These are phyloP conservation scores for Epistrophella euchroma DNA, from an alignment of 2,888 invertebrate genomes.

Conservation along the genomic window DNA sequence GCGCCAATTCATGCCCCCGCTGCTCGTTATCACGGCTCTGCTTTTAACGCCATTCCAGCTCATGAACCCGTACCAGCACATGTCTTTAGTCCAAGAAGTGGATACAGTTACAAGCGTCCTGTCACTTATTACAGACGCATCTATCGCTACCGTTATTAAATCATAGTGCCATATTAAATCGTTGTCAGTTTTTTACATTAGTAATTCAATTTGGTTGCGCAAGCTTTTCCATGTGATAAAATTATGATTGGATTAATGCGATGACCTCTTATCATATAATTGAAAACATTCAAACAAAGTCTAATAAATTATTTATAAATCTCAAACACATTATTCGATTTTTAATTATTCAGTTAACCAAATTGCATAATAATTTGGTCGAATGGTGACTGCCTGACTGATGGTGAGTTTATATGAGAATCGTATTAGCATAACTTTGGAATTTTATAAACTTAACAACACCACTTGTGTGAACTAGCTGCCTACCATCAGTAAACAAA, in stretches of 20 bases:
- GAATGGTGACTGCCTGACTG: too few relatives aligned
- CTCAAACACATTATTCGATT: conserved; percentile 1
- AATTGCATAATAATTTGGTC: conserved; percentile 5
- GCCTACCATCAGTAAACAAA: background rate
- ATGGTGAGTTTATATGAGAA: background rate
- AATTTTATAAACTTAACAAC: background rate
- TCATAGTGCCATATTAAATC: background rate
- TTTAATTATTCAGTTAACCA: conserved; percentile 27
- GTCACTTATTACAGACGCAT: conserved; percentile 80
- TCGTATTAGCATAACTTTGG: conserved; percentile 11
- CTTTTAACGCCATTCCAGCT: conserved; percentile 40
- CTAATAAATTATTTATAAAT: conserved; percentile 73
- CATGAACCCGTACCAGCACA: conserved; percentile 69
- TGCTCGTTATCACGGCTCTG: conserved; percentile 52
- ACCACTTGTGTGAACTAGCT: background rate
- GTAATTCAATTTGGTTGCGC: conserved; percentile 41
- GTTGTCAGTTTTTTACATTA: conserved; percentile 20
- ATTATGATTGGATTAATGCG: conserved; percentile 46
- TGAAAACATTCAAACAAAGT: conserved; percentile 55
- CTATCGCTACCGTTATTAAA: conserved; percentile 78
- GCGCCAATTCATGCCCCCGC: conserved; percentile 55
- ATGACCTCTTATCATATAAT: conserved; percentile 45
- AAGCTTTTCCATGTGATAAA: conserved; percentile 57
- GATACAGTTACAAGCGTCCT: conserved; percentile 82
- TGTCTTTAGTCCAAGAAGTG: conserved; percentile 77